These are phyloP conservation scores for Thinocorus orbignyianus DNA, from an alignment of 2,113 vertebrate genomes.

Conservation along the genomic window DNA sequence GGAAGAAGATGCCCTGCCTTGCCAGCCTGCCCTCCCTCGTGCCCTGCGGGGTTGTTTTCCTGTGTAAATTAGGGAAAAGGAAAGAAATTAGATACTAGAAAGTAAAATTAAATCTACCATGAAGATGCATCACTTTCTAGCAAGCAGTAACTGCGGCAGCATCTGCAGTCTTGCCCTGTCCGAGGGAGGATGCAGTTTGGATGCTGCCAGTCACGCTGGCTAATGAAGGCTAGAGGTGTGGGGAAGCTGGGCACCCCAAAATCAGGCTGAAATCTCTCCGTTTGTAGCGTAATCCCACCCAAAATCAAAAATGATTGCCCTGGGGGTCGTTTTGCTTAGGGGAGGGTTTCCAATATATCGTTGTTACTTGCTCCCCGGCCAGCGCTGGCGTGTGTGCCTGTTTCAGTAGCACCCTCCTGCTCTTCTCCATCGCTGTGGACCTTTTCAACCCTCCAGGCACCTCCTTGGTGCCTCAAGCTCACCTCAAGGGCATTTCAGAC, in stretches of 20 bases:
- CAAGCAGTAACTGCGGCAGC: neutral
- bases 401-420: neutral
- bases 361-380: neutral
- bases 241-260: neutral
- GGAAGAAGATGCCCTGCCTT: neutral
- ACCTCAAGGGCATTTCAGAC: neutral
- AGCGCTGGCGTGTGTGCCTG: neutral
- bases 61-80: neutral
- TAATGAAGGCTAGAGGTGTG: neutral
- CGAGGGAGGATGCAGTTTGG: neutral
- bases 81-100: neutral
- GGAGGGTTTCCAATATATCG: neutral
- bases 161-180: neutral
- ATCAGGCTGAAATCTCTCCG: neutral
- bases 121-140: neutral
- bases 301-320: neutral
- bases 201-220: neutral
- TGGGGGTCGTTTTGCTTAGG: neutral
- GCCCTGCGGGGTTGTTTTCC: neutral
- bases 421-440: neutral
- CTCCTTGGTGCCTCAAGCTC: neutral
- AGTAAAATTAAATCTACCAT: neutral
- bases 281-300: fast-evolving
- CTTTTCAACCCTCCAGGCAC: neutral
- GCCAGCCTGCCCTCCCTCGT: neutral